Evolutionary conservation across 92 coral and sea anemone species (phyloP).

Genomic region (Paragorgia papillata): DNA sequence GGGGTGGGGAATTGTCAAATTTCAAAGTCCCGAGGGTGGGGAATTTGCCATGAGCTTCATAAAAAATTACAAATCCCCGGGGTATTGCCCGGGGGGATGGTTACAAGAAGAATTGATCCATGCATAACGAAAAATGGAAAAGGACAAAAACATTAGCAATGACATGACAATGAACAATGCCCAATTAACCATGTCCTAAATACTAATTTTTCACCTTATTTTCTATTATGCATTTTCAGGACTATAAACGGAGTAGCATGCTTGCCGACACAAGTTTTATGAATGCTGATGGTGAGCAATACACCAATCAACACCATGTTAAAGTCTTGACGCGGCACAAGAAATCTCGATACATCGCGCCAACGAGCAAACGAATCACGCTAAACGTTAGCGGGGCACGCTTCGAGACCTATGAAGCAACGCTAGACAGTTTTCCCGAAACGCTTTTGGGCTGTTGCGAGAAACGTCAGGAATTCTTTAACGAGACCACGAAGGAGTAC

Average conservation of each 20-base stretch:
- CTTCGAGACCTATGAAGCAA: conserved; percentile 90
- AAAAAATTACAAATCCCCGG: too few relatives aligned
- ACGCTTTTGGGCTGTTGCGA: conserved; percentile 76
- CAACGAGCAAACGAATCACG: conserved; percentile 81
- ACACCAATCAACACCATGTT: background rate
- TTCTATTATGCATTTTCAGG: too few relatives aligned
- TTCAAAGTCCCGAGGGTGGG: too few relatives aligned
- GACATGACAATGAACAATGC: too few relatives aligned
- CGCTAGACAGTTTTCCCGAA: conserved; percentile 79
- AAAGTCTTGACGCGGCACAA: background rate
- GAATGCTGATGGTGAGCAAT: background rate
- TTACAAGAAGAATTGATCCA: too few relatives aligned
- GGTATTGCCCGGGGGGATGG: too few relatives aligned
- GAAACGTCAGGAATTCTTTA: conserved; percentile 64
- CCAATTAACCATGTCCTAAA: too few relatives aligned
- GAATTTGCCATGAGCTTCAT: too few relatives aligned
- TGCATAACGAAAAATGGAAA: too few relatives aligned
- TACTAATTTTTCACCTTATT: too few relatives aligned
- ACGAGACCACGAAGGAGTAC: conserved; percentile 61
- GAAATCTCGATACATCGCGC: conserved; percentile 53
- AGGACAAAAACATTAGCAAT: too few relatives aligned
- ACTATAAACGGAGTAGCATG: background rate
- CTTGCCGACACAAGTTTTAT: background rate
- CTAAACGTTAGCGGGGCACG: conserved; percentile 96
- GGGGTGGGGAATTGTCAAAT: too few relatives aligned